Base-by-base conservation (phyloP, 2,113 vertebrate species). In the Dicerorhinus sumatrensis region DNA sequence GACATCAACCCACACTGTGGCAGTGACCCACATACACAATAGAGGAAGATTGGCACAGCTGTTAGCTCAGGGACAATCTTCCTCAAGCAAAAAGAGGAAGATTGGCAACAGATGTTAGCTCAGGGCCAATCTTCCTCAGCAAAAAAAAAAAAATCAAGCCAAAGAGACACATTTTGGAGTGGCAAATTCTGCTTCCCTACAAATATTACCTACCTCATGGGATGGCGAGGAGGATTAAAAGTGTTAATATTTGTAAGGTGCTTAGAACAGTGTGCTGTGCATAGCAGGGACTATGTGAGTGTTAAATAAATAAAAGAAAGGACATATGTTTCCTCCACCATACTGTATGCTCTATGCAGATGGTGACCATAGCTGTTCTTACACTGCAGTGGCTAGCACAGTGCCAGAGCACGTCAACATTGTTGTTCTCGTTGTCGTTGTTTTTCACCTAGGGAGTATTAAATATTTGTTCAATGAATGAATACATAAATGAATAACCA, bases 341-440 rank as follows among this genome's bases (percentile, higher is more conserved):
- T 11, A 8, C 17, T 25, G 4, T 54, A 9, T 6, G 1, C 62
- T 31, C 20, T 14, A 3, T 33, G 48, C 39, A 63, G 73, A 58
- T 8, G 3, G 42, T 2, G n/a, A 20, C 27, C 16, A 0, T 33
- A 25, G 8, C 31, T 23, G 9, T n/a, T 31, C 20, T 46, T 10
- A 76, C 31, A 21, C 23, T 5, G 3, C 3, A 6, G 48, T 11
- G 16, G 16, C 7, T 17, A 58, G 56, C 13, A 8, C 25, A 17
- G 27, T 10, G 27, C 36, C 75, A 42, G 31, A 25, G 16, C 51
- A 6, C 9, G 6, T 80, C 51, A 13, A 20, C 51, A 1, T 1
- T 48, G 36, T 6, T 14, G 46, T 5, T 18, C 16, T 6, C 8
- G 0, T 11, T 23, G 16, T 3, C 70, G 8, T 42, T 69, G 62